These are phyloP conservation scores for Pholis gunnellus DNA, from an alignment of 2,113 vertebrate species.

Conservation along the genomic window DNA sequence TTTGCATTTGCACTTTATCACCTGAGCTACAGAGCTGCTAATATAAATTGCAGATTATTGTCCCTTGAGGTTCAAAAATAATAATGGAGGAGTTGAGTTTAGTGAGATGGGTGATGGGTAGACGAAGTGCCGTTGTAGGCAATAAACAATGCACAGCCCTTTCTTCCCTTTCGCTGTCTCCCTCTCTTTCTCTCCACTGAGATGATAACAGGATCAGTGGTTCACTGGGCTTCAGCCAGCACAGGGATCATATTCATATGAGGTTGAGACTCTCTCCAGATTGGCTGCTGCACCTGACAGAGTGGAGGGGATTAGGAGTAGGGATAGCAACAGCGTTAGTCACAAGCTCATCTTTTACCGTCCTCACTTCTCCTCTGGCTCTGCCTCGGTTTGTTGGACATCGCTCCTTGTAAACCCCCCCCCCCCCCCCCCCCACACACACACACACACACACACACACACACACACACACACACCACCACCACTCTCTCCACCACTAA, in stretches of 20 bases:
- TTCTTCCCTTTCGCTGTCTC: conserved; percentile 24
- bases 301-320: conserved; percentile 66
- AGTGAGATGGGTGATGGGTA: conserved; percentile 5
- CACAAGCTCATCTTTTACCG: conserved; percentile 68
- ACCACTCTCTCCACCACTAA: neutral
- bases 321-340: conserved; percentile 66
- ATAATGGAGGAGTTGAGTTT: conserved; percentile 18
- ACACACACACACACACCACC: conserved; percentile 28
- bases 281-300: conserved; percentile 70
- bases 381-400: conserved; percentile 73
- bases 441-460: conserved; percentile 10
- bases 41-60: conserved; percentile 15
- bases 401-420: conserved; percentile 63
- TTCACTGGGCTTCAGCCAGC: conserved; percentile 69
- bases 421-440: neutral
- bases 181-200: conserved; percentile 58
- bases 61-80: conserved; percentile 26
- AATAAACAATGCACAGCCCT: conserved; percentile 35
- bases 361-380: conserved; percentile 67
- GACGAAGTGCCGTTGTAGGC: conserved; percentile 1
- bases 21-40: conserved; percentile 19
- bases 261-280: conserved; percentile 71
- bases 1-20: neutral
- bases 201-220: conserved; percentile 79
- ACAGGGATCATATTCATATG: conserved; percentile 75